These are phyloP conservation scores for Seira musarum DNA, from an alignment of 2,888 invertebrate genomes.

Conservation along the genomic window DNA sequence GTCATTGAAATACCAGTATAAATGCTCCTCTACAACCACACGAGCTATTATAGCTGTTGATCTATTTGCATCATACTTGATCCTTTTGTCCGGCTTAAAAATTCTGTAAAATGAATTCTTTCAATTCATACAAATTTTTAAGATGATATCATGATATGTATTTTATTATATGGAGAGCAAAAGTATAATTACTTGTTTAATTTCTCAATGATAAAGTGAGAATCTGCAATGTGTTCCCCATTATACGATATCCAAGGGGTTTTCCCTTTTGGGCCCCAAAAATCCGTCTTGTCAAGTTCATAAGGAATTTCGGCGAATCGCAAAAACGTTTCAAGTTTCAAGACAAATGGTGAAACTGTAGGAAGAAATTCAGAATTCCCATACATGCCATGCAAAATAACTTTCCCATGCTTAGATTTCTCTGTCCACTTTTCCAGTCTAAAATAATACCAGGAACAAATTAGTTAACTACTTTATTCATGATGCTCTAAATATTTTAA, in stretches of 20 bases:
- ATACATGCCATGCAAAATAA: conserved; percentile 51
- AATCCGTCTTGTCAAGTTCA: conserved; percentile 62
- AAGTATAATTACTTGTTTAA: conserved; percentile 53
- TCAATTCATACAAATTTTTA: no score
- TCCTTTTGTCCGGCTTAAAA: no score
- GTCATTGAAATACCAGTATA: conserved; percentile 45
- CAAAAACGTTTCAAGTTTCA: conserved; percentile 73
- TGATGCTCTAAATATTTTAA: no score
- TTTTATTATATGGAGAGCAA: no score
- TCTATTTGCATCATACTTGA: no score
- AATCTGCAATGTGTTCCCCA: conserved; percentile 61
- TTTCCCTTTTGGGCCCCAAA: conserved; percentile 63
- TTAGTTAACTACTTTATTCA: no score
- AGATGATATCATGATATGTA: no score
- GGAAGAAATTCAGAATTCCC: conserved; percentile 71
- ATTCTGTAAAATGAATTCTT: no score
- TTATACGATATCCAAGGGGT: conserved; percentile 63
- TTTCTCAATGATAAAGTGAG: conserved; percentile 62
- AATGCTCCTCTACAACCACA: conserved; percentile 46
- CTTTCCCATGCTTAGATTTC: conserved; percentile 23
- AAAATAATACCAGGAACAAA: no score
- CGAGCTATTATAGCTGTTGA: conserved; percentile 25
- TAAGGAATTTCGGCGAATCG: conserved; percentile 72
- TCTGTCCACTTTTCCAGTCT: conserved; percentile 33
- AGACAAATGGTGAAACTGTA: conserved; percentile 72